Evolutionary conservation across 2,888 invertebrate genomes (phyloP), one percentile per base, ranked within the genome.

Genomic region (Chalcosyrphus nemorum): DNA sequence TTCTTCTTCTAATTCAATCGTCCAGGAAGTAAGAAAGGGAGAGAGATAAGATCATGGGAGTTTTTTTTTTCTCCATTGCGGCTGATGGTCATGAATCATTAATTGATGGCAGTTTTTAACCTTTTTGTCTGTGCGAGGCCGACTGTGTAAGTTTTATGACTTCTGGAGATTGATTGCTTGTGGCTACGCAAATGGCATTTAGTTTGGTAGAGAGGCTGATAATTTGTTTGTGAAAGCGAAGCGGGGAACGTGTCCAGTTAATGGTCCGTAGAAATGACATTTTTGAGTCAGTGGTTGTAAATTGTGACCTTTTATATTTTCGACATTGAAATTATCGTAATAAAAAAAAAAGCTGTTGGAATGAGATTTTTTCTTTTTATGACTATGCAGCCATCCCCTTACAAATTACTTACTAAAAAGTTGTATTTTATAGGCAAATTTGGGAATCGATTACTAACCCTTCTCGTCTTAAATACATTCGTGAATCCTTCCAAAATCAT

Each of bases 81-180:
- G n/a, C 35, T 74, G 63, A 75, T 65, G 74, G 78, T 80, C 84
- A 84, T 84, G 84, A 84, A 84, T 84, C 84, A 84, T 84, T 84
- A 84, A 84, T 84, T 75, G 80, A 74, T 74, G 80, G 70, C 52
- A 84, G 52, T 54, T 72, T 84, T 80, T 66, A 81, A 76, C 70
- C 43, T 63, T 61, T 74, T 66, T 66, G n/a, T 78, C 54, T 57
- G 24, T 17, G 27, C 15, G 63, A 9, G 17, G 45, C 0, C 7
- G 17, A 45, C 15, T 43, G 27, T 65, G 59, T 7, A 76, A 63
- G 72, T 84, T 74, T 80, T 80, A 80, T 84, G 74, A 75, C 68
- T 41, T 52, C 52, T 65, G 29, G 56, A 75, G 84, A 84, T 84
- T 80, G 84, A 84, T 84, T 80, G 80, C 70, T 80, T 57, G 80